These are phyloP conservation scores for Syngnathoides biaculeatus DNA, from an alignment of 2,113 vertebrate species.

Conservation along the genomic window DNA sequence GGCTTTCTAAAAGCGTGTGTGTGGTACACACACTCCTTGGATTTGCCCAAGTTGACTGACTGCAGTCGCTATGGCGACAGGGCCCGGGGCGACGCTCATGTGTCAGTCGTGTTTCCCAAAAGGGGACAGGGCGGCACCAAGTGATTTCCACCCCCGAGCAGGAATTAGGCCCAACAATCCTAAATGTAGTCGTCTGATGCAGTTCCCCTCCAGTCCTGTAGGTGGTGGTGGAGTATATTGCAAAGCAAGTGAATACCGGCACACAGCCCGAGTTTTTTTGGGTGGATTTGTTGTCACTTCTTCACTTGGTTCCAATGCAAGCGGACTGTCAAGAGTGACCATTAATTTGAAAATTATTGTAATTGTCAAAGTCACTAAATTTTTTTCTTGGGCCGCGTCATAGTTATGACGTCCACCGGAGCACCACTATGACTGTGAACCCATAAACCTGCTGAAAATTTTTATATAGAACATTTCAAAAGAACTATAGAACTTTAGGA, in stretches of 20 bases:
- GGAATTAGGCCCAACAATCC: conserved; percentile 20
- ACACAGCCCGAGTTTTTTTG: too few relatives aligned
- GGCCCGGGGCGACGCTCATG: conserved; percentile 54
- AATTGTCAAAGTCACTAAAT: too few relatives aligned
- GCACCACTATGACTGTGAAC: too few relatives aligned
- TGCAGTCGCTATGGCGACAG: conserved; percentile 62
- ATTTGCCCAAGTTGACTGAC: conserved; percentile 60
- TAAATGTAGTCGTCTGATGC: neutral
- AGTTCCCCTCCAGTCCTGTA: neutral
- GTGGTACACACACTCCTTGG: conserved; percentile 24
- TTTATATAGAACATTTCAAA: too few relatives aligned
- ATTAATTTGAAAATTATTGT: too few relatives aligned
- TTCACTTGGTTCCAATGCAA: neutral
- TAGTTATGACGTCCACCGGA: too few relatives aligned
- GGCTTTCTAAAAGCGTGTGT: conserved; percentile 47
- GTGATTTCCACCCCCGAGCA: conserved; percentile 1
- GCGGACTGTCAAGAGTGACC: too few relatives aligned
- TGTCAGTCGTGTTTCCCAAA: conserved; percentile 50
- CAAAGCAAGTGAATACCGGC: neutral
- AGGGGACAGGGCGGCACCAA: conserved; percentile 40
- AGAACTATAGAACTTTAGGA: too few relatives aligned
- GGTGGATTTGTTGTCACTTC: neutral
- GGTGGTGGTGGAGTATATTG: neutral
- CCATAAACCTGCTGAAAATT: too few relatives aligned
- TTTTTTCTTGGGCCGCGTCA: too few relatives aligned